Base-by-base conservation (phyloP, 2,888 invertebrate species). In the Adineta ricciae region DNA sequence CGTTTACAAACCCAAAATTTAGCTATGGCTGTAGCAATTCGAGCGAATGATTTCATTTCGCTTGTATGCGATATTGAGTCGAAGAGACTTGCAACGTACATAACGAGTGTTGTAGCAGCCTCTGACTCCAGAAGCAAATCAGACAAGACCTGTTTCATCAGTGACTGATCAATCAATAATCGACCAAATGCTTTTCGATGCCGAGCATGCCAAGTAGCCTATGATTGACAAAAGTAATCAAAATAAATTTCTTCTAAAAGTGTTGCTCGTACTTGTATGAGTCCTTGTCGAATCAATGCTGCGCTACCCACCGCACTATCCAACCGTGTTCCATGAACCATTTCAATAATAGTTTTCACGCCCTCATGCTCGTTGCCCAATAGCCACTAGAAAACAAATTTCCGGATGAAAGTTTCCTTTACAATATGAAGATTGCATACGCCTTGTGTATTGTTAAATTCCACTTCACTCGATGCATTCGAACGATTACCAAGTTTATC, bases 1-100 rank as follows among this genome's bases (percentile, higher is more conserved):
- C 78, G 78, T 78, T 78, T 78, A 78, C 78, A 78, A 78, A 78
- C 41, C 78, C 78, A 78, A 78, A 78, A 78, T 78, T 78, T 78
- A 14, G 78, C 41, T 21, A 78, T 78, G 2, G 78, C 78, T 78
- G 78, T 78, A 41, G 41, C 78, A 36, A 78, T 78, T n/a, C 78
- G 78, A 41, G 32, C 5, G 14, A 78, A 78, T 78, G 78, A 38
- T 78, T 78, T 78, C 2, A 11, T 41, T 24, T 78, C 78, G 14
- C 9, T n/a, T 24, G n/a, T 24, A 9, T 78, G 38, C 14, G 38
- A 78, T 41, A 41, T 78, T n/a, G 78, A 38, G n/a, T 78, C 78
- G 41, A 41, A 41, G 4, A 41, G 11, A 19, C 24, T 41, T 41
- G 78, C 78, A 38, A 41, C 11, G 41, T 78, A 78, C 78, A 78